Evolutionary conservation across 2,888 invertebrate species (phyloP).

Genomic region (Pachymerium ferrugineum): DNA sequence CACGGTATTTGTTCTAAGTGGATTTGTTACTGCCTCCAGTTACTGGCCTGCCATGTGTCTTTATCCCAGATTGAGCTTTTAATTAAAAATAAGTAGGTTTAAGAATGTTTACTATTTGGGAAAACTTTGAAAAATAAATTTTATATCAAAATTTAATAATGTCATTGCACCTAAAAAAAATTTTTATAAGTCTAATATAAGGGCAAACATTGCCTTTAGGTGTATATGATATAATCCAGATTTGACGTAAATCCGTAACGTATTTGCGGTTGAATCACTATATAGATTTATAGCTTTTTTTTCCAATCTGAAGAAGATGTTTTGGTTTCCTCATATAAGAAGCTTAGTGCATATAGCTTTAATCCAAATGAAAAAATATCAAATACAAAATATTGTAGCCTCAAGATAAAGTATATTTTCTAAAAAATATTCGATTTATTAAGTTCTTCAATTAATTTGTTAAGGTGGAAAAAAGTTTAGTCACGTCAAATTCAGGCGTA

Average conservation of each 20-base stretch:
- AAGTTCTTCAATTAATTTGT: no score
- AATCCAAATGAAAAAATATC: constrained; percentile 23
- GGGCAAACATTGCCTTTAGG: constrained; percentile 2
- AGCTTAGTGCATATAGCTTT: background rate
- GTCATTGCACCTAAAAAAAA: no score
- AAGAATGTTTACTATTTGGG: background rate
- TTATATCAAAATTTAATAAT: no score
- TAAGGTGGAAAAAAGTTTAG: no score
- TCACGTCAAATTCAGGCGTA: background rate
- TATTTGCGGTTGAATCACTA: constrained; percentile 17
- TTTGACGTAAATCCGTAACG: background rate
- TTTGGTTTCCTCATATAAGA: background rate
- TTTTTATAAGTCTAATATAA: no score
- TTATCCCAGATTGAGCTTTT: constrained; percentile 12
- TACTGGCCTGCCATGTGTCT: constrained; percentile 1
- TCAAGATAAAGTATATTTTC: background rate
- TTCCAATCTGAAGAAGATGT: constrained; percentile 21
- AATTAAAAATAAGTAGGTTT: constrained; percentile 11
- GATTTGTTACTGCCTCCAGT: constrained; percentile 28
- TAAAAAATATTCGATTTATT: no score
- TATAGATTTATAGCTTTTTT: constrained; percentile 4
- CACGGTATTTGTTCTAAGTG: constrained; percentile 32
- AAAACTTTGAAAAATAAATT: no score
- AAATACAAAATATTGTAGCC: background rate
- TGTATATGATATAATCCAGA: background rate